Conservation (phyloP, 2,888 invertebrate genomes). For the Ectobius pallidus region DNA sequence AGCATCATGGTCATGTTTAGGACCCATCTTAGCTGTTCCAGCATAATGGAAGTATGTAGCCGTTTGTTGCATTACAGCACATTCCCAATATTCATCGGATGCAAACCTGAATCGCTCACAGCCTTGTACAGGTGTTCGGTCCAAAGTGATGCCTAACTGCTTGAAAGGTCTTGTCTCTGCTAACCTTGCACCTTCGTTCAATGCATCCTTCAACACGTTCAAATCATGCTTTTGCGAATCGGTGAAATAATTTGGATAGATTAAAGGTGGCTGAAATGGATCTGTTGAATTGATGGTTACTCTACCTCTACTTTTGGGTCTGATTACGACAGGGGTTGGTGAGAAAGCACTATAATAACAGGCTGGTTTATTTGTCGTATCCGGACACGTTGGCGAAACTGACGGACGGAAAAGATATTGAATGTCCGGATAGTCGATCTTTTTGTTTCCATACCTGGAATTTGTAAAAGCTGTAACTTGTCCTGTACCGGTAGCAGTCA, state of each 20-base stretch:
- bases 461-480: background rate
- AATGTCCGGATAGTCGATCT: background rate
- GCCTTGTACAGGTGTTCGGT: background rate
- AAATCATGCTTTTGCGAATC: background rate
- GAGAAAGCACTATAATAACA: background rate
- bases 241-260: background rate
- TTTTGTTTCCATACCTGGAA: background rate
- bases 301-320: background rate
- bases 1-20: background rate
- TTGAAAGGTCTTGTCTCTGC: background rate
- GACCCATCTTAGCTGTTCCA: constrained; percentile 15
- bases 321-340: background rate
- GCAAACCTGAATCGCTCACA: background rate
- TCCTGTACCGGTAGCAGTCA: background rate
- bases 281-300: background rate
- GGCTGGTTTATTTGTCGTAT: too few relatives aligned
- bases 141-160: background rate
- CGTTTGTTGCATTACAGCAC: background rate
- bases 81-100: background rate
- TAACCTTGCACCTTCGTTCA: background rate
- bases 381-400: background rate
- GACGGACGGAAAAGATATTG: background rate
- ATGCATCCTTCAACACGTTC: background rate
- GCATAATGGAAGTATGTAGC: background rate
- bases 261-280: background rate